phyloP scores from a whole-genome alignment of 2,797 vertebrate genomes.

The Sebastes trivittatus region DNA sequence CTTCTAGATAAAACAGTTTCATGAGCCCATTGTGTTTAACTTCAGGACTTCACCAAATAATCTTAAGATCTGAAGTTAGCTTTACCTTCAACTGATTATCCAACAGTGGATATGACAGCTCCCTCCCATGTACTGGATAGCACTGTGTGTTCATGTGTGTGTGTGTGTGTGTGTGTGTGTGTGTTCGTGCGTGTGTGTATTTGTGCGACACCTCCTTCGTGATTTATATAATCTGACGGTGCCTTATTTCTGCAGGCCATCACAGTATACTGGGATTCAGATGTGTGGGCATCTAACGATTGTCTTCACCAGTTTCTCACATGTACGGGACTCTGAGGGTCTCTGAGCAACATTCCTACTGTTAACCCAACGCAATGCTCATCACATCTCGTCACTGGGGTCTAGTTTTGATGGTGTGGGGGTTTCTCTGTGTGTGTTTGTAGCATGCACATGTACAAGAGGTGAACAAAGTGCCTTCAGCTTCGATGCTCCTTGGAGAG shows the following conservation, averaged over 20 bases:
- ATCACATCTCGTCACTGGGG: constrained; percentile 31
- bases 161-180: not conserved
- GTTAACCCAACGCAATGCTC: constrained; percentile 20
- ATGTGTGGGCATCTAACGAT: constrained; percentile 62
- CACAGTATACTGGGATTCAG: constrained; percentile 59
- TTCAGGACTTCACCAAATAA: constrained; percentile 35
- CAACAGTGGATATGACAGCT: constrained; percentile 60
- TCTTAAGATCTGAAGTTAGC: constrained; percentile 34
- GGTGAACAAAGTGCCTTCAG: constrained; percentile 1
- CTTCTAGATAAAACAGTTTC: constrained; percentile 16
- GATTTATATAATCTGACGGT: constrained; percentile 70
- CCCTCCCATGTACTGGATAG: constrained; percentile 53
- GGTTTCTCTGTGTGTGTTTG: not conserved
- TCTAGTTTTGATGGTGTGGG: not conserved
- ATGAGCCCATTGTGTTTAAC: constrained; percentile 28
- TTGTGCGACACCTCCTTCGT: constrained; percentile 49
- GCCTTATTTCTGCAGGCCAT: constrained; percentile 63
- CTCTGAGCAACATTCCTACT: constrained; percentile 9
- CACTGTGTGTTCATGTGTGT: constrained; percentile 4
- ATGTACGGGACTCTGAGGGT: constrained; percentile 17
- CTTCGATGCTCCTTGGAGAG: constrained; percentile 2
- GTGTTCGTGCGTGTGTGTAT: not conserved
- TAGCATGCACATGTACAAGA: not conserved
- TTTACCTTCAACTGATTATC: constrained; percentile 49
- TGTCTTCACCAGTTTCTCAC: constrained; percentile 48